These are phyloP conservation scores for Manacus vitellinus DNA, from an alignment of 2,113 vertebrate species.

Conservation along the genomic window DNA sequence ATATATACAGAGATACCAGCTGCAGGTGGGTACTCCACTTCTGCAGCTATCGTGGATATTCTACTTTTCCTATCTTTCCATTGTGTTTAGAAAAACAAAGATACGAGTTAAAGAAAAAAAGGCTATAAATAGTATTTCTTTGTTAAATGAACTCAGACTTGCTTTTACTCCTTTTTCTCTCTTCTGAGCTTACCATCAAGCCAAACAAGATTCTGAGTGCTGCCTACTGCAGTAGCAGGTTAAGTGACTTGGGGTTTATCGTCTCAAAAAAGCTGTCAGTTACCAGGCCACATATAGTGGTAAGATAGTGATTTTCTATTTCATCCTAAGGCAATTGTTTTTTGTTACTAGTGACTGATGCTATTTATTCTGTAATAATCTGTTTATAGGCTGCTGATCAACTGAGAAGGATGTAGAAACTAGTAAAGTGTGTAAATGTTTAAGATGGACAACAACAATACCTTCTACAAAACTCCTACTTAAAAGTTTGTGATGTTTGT, in stretches of 20 bases:
- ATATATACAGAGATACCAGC: background rate
- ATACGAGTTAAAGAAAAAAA: background rate
- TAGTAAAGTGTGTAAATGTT: background rate
- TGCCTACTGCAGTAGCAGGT: background rate
- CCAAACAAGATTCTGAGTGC: background rate
- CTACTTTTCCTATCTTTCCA: background rate
- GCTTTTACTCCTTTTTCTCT: background rate
- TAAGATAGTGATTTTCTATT: background rate
- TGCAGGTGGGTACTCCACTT: background rate
- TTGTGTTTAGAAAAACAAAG: background rate
- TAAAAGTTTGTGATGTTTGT: slow-evolving; percentile 55
- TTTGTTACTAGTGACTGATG: background rate
- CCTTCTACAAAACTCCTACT: background rate
- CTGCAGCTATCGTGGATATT: background rate
- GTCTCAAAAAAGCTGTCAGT: background rate
- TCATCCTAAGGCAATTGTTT: background rate
- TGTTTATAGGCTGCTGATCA: background rate
- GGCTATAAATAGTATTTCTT: background rate
- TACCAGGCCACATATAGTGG: background rate
- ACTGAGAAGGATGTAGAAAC: background rate
- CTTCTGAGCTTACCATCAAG: background rate
- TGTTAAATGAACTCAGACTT: background rate
- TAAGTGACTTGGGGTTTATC: background rate
- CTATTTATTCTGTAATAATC: background rate
- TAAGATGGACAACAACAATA: background rate